Evolutionary conservation across 2,888 invertebrate species (phyloP), one percentile per base, ranked within the genome.

Genomic region (Cotesia congregata): DNA sequence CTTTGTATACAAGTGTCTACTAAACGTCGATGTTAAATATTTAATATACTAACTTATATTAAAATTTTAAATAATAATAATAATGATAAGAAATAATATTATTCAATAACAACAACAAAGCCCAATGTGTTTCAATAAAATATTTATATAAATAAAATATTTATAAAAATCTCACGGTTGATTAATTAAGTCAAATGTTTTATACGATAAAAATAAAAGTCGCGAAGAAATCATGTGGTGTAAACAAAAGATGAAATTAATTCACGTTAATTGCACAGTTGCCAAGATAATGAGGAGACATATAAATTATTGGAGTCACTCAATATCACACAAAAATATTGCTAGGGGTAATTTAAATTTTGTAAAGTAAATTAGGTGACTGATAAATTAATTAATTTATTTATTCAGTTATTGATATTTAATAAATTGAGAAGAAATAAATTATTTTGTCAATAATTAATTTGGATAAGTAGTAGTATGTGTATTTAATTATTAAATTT

Each of bases 201-300:
- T 50, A 4, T 12, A 50, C 5, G 61, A 12, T 30, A 73, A 77
- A 62, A 62, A 62, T 62, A 20, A 7, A 15, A 7, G 15, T 62
- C 62, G 20, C 5, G 20, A 62, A 72, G 39, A 15, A 64, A 78
- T 75, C 77, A 80, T 81, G 80, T 75, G 76, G 76, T 67, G 75
- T 73, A 78, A 77, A 80, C 74, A 76, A 78, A 70, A 72, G 30
- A 64, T 78, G 17, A 38, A 77, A 67, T 59, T 76, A 76, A 68
- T 76, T 72, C 69, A 74, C 30, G 3, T 30, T 78, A 74, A 17
- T 62, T 17, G 7, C 62, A 62, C 20, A 15, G 62, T 62, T 17
- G 20, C 39, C 74, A 40, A 72, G 67, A 67, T 77, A 12, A 50
- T 77, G 70, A 62, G 68, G 30, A 20, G 59, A 70, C 60, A 17